Evolutionary conservation across 2,797 vertebrate species (phyloP).

Genomic region (Octomys mimax): DNA sequence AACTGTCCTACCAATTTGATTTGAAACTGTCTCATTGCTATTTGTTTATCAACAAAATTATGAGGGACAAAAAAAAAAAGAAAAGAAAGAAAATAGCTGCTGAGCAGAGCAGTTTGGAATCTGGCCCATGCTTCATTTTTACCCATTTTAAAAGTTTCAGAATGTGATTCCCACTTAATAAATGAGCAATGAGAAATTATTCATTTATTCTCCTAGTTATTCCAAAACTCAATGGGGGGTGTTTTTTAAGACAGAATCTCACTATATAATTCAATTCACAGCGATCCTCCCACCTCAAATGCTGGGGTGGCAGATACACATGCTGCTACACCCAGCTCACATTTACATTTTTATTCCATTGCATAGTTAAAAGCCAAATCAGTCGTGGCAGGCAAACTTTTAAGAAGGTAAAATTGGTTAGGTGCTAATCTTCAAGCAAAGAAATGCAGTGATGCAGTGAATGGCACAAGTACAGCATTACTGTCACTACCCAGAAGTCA

Average conservation of each 20-base stretch:
- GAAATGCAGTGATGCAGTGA: neutral
- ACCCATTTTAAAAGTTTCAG: neutral
- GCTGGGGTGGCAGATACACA: neutral
- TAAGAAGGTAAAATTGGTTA: constrained; percentile 18
- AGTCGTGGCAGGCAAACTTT: neutral
- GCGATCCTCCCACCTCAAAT: neutral
- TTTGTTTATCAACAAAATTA: too few species aligned
- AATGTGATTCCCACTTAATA: constrained; percentile 13
- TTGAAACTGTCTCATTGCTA: too few species aligned
- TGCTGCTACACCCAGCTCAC: neutral
- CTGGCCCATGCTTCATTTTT: neutral
- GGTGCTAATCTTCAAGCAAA: neutral
- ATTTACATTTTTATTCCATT: neutral
- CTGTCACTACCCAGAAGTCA: neutral
- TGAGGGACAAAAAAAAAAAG: too few species aligned
- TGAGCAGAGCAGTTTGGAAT: neutral
- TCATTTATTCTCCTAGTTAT: neutral
- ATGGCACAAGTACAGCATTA: neutral
- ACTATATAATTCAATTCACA: neutral
- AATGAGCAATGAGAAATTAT: neutral
- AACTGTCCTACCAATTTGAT: too few species aligned
- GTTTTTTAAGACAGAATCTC: neutral
- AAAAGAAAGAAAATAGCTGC: neutral
- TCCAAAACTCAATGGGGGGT: neutral
- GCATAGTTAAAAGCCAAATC: constrained; percentile 5